Base-by-base conservation (phyloP, 2,888 invertebrate species). In the Gasteruption jaculator region DNA sequence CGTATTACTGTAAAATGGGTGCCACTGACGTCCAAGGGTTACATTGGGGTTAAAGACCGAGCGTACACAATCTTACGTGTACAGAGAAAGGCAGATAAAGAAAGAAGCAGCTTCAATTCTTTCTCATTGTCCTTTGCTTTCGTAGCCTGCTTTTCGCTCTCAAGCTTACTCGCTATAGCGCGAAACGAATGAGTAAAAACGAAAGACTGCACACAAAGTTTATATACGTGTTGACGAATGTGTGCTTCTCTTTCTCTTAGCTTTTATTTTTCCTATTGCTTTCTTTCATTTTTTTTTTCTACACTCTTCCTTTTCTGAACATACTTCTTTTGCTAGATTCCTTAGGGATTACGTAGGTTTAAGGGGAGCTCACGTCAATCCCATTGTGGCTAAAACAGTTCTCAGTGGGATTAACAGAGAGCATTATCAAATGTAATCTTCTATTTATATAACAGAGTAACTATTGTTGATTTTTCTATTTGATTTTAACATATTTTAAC, bases 31-130 rank as follows among this genome's bases (percentile, higher is more conserved):
- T n/a, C 25, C 29, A 46, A 46, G 38, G 45, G 44, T 47, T 48
- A 43, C 41, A 45, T 49, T 38, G 50, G 56, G 57, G 57, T 60
- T 57, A 57, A 60, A 58, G 56, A 60, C 56, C 60, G 58, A 47
- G 49, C 48, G 49, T 46, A 48, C n/a, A 34, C 29, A 43, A 47
- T 58, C 56, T 59, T 57, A 59, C 55, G 57, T 58, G 49, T 53
- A 50, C 50, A 48, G 40, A 41, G 46, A n/a, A n/a, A n/a, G n/a
- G n/a, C n/a, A n/a, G n/a, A n/a, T n/a, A n/a, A n/a, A n/a, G n/a
- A n/a, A n/a, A n/a, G n/a, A n/a, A 44, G 43, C 48, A 43, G 49
- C 46, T 51, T 50, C 42, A 49, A 55, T 52, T 50, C 52, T 54
- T 49, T 54, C 47, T 52, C 45, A 47, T 46, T 49, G 49, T 54